phyloP scores from a whole-genome alignment of 2,113 vertebrate genomes.

The Elaphurus davidianus region DNA sequence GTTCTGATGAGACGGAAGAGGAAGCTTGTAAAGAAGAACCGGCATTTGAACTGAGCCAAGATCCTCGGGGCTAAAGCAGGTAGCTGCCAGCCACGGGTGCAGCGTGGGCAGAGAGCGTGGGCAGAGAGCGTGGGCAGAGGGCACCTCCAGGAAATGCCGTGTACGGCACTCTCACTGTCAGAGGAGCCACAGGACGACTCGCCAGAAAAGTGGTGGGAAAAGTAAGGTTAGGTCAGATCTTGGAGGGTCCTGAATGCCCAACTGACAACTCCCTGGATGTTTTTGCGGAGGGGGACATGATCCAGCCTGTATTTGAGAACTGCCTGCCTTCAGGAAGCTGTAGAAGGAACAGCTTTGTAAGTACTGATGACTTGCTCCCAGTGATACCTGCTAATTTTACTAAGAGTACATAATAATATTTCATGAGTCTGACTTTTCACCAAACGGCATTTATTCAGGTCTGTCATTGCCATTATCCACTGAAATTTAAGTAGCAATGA shows the following conservation, averaged over 20 bases:
- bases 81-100: fast-evolving
- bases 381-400: not conserved
- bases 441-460: not conserved
- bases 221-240: not conserved
- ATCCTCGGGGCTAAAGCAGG: not conserved
- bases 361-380: not conserved
- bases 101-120: not conserved
- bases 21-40: not conserved
- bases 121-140: not conserved
- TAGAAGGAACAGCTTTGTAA: not conserved
- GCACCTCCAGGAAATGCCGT: fast-evolving
- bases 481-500: not conserved
- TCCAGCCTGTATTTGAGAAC: not conserved
- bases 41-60: not conserved
- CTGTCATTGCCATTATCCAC: not conserved
- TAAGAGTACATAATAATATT: not conserved
- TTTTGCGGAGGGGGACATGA: not conserved
- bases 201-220: not conserved
- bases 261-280: not conserved
- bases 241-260: not conserved
- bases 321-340: not conserved
- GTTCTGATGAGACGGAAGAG: not conserved
- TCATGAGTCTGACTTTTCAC: not conserved
- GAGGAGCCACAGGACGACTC: not conserved
- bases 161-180: not conserved